Evolutionary conservation across 2,888 invertebrate species (phyloP), one percentile per base, ranked within the genome.

Genomic region (Mythimna albipuncta): DNA sequence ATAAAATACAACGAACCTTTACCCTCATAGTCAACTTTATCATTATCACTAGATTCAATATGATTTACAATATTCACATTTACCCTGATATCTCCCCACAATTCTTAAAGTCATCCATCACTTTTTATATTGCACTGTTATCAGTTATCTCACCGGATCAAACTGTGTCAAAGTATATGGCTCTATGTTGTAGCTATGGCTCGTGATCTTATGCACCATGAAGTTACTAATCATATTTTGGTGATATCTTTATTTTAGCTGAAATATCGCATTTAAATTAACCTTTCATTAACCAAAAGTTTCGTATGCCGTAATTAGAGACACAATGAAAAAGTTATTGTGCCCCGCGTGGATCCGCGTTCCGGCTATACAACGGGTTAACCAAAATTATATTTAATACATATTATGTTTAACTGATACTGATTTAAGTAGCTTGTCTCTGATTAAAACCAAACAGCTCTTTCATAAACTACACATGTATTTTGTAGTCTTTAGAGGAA

Each of bases 81-180:
- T 35, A 73, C 64, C 21, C 54, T 35, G 6, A 59, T 69, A 80
- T 84, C 72, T 54, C 76, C 54, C 64, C 47, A 69, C 63, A 71
- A 68, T 84, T 83, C 72, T 82, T 73, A 75, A 57, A 77, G 67
- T 70, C 72, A 87, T 88, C 87, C 86, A 88, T 88, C 88, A 87
- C 77, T 86, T 84, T 85, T 86, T 85, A 81, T 85, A 85, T 78
- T 78, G 62, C 85, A 62, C 65, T 78, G 69, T 84, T 87, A 87
- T 86, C 86, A 81, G 77, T 81, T 86, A 88, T 86, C 84, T 82
- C 67, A 75, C 79, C 79, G 83, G 87, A 90, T 90, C 86, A 84
- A 83, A 85, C 78, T 85, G 68, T 86, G 89, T 89, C 89, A 90
- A 85, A 84, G 85, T 87, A 82, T 86, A 81, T 82, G 69, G 63